Conservation (phyloP, 2,113 vertebrate species). For the Phaethon lepturus region DNA sequence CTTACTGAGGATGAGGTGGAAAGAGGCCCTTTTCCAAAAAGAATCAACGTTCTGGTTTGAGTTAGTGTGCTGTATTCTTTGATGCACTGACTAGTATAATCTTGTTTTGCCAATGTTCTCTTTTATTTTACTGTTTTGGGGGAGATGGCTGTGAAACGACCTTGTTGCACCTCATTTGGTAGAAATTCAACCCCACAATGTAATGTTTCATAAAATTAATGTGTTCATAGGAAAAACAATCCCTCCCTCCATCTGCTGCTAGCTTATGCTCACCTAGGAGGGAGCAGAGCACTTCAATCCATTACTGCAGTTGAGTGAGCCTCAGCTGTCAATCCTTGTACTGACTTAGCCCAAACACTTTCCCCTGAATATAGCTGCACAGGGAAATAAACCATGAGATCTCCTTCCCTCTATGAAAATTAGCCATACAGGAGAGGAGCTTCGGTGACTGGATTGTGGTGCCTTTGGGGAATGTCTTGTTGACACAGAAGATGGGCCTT, state of each 20-base stretch:
- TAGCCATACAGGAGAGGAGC: not conserved
- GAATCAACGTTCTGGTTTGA: not conserved
- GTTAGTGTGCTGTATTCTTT: not conserved
- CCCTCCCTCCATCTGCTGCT: constrained; percentile 36
- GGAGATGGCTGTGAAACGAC: not conserved
- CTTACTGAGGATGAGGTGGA: not conserved
- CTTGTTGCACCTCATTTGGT: constrained; percentile 19
- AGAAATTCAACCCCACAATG: not conserved
- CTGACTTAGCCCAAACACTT: not conserved
- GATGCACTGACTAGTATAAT: not conserved
- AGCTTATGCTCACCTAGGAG: not conserved
- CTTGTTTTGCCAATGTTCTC: not conserved
- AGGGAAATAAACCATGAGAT: not conserved
- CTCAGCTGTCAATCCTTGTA: not conserved
- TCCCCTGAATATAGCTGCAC: not conserved
- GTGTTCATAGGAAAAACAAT: constrained; percentile 15
- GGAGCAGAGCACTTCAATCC: not conserved
- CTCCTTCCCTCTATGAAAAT: not conserved
- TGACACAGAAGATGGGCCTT: not conserved
- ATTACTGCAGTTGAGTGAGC: not conserved
- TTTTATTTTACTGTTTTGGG: not conserved
- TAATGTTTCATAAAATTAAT: constrained; percentile 43
- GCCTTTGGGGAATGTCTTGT: not conserved
- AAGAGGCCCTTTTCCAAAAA: not conserved
- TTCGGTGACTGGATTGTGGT: not conserved